phyloP scores from a whole-genome alignment of 1,140 invertebrate genomes.

The Drosophila punjabiensis region DNA sequence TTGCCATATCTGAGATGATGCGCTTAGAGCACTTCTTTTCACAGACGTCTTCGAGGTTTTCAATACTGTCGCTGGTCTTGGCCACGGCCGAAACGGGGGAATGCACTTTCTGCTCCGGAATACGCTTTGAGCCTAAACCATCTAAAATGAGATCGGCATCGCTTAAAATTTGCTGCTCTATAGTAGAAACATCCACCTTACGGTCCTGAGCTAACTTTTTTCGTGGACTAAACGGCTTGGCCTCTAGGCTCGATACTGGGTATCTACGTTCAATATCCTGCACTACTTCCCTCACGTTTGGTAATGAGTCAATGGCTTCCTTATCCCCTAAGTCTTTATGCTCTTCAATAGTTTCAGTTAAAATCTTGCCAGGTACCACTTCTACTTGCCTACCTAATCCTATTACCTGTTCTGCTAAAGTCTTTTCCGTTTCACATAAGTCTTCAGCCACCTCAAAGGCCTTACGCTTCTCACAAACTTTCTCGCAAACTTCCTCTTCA shows the following conservation, averaged over 20 bases:
- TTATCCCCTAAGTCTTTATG: constrained; percentile 66
- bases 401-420: constrained; percentile 73
- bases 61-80: constrained; percentile 39
- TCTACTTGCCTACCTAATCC: constrained; percentile 63
- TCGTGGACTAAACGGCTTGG: constrained; percentile 71
- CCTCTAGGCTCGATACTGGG: constrained; percentile 58
- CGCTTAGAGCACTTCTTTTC: constrained; percentile 73
- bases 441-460: constrained; percentile 78
- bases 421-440: constrained; percentile 78
- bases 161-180: constrained; percentile 75
- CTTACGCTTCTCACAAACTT: constrained; percentile 72
- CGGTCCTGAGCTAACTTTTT: constrained; percentile 48
- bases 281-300: constrained; percentile 73
- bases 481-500: constrained; percentile 76
- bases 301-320: constrained; percentile 54
- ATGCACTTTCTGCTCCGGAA: constrained; percentile 35
- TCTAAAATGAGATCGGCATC: constrained; percentile 72
- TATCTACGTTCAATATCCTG: constrained; percentile 72
- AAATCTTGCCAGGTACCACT: constrained; percentile 71
- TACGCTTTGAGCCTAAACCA: constrained; percentile 30
- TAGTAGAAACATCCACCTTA: constrained; percentile 53
- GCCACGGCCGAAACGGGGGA: constrained; percentile 42
- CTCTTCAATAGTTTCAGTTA: constrained; percentile 58
- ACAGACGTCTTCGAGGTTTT: constrained; percentile 61
- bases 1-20: constrained; percentile 55